phyloP scores from a whole-genome alignment of 2,888 invertebrate genomes.

The Noctua janthe region DNA sequence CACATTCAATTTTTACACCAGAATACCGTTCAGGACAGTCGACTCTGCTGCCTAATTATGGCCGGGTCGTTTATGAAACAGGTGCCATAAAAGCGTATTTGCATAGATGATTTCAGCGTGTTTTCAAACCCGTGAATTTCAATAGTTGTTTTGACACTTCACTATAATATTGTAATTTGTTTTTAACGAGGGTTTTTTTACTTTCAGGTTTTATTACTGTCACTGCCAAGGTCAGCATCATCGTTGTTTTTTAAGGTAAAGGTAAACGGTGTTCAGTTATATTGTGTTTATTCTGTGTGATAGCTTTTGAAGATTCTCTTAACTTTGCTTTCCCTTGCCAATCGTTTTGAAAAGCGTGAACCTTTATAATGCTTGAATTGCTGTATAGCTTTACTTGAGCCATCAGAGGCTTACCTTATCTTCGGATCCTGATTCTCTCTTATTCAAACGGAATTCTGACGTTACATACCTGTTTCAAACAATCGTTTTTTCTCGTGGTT shows the following conservation, averaged over 20 bases:
- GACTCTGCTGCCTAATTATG: not conserved
- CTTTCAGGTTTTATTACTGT: not conserved
- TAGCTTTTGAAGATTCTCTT: constrained; percentile 1
- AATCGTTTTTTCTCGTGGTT: constrained; percentile 7
- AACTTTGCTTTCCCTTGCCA: constrained; percentile 10
- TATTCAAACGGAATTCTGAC: not conserved
- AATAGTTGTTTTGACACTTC: constrained; percentile 13
- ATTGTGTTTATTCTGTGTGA: not conserved
- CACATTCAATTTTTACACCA: not conserved
- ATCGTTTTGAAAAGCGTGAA: not conserved
- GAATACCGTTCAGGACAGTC: not conserved
- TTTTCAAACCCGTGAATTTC: constrained; percentile 29
- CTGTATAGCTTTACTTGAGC: not conserved
- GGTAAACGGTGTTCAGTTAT: not conserved
- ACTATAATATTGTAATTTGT: not conserved
- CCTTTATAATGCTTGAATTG: not conserved
- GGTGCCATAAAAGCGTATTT: constrained; percentile 1
- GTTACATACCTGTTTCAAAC: not conserved
- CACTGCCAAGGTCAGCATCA: not conserved
- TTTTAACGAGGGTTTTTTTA: not conserved
- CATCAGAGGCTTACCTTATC: not conserved
- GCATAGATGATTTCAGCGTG: not conserved
- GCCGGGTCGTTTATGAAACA: not conserved
- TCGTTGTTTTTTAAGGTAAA: not conserved
- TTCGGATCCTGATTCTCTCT: not conserved